Base-by-base conservation (phyloP, 2,113 vertebrate species). In the Condylura cristata region DNA sequence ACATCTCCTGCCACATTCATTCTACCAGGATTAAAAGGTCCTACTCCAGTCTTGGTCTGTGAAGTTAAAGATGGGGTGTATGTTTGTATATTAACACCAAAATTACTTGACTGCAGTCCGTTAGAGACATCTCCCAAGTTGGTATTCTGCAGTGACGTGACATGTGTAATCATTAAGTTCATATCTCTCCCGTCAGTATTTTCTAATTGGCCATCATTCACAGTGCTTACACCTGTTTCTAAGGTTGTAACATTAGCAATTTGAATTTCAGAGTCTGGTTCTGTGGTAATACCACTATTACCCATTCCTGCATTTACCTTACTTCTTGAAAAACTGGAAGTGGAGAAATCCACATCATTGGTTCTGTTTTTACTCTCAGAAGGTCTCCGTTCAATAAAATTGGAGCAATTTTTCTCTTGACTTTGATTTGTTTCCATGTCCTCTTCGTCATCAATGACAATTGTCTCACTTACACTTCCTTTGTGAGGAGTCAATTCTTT, bases 371-470 rank as follows among this genome's bases (percentile, higher is more conserved):
- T 98, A 97, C 96, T 97, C 82, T 99, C 98, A 96, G 98, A 96
- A 97, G 98, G 97, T 95, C 98, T 98, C 97, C 98, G 95, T 72
- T 98, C 98, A 97, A 90, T 98, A 96, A 98, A 98, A 98, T 89
- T 98, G 89, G 97, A 98, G 98, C 97, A 93, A 98, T 97, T 98
- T 97, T 98, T 98, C 95, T 99, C 99, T 92, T 98, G 99, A 58
- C 98, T 99, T 86, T 98, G 98, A 96, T 96, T 98, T 96, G 98
- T 98, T 97, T 98, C 98, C 89, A 98, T 96, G 84, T 99, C 99
- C 96, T 99, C 99, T 98, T 99, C 99, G 39, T 99, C 99, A 44
- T 99, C 99, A 93, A 99, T 99, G 97, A 99, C 99, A 95, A 99
- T 99, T 81, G 99, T 99, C 98, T 99, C 99, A 75, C 98, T 99